These are phyloP conservation scores for Xestia ashworthii DNA, from an alignment of 2,888 invertebrate species.

Conservation along the genomic window DNA sequence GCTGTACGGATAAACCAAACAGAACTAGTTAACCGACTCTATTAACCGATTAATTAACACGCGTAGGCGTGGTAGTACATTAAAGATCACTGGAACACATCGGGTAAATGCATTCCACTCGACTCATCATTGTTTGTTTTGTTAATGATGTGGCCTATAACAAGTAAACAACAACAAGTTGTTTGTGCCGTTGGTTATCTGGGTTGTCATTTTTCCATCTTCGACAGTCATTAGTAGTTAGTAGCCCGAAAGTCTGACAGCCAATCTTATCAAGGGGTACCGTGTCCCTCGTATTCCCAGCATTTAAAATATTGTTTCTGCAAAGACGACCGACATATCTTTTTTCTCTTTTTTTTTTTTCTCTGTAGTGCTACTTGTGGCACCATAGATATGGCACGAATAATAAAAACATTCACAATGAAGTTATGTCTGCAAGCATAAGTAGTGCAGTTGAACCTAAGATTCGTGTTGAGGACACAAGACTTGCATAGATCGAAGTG, in stretches of 20 bases:
- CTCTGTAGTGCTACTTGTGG: neutral
- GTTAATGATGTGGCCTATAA: neutral
- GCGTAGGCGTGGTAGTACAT: neutral
- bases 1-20: neutral
- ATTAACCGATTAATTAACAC: conserved; percentile 19
- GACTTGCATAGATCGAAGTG: neutral
- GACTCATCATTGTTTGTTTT: conserved; percentile 9
- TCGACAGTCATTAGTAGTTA: neutral
- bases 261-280: neutral
- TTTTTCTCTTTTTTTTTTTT: too few species aligned
- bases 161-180: conserved; percentile 9
- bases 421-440: neutral
- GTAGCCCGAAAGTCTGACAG: neutral
- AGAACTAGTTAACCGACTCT: conserved; percentile 14
- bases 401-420: neutral
- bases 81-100: conserved; percentile 16
- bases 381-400: too few species aligned
- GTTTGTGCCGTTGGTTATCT: neutral
- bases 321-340: neutral
- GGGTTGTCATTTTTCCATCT: neutral
- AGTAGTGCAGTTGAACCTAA: neutral
- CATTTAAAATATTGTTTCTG: neutral
- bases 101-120: neutral
- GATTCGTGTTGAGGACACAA: neutral
- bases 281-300: neutral